Conservation (phyloP, 1,140 invertebrate species). For the Whitmania pigra region DNA sequence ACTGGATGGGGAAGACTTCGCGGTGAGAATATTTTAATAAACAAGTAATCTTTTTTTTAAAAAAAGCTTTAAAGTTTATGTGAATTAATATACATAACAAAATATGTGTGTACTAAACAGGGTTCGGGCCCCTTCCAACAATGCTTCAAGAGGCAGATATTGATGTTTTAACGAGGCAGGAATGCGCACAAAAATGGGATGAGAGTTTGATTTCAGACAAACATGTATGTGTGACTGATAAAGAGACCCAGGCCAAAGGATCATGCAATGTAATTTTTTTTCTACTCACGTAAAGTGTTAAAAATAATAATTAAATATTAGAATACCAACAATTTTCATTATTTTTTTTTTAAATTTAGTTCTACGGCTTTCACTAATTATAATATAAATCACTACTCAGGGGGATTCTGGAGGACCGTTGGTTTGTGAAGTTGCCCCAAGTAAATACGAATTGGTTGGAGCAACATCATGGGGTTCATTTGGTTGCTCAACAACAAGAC, state of each 20-base stretch:
- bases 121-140: background rate
- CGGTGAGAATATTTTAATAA: slow-evolving; percentile 9
- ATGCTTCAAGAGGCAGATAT: slow-evolving; percentile 8
- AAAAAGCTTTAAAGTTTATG: too few species aligned
- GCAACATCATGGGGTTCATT: slow-evolving; percentile 19
- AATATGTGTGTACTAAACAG: background rate
- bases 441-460: slow-evolving; percentile 15
- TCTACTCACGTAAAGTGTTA: background rate
- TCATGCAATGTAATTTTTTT: slow-evolving; percentile 18
- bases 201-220: background rate
- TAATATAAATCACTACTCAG: too few species aligned
- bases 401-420: slow-evolving; percentile 22
- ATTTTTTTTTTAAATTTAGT: background rate
- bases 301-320: background rate
- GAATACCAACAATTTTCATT: too few species aligned
- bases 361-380: too few species aligned
- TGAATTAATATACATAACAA: background rate
- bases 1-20: slow-evolving; percentile 19
- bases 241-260: background rate
- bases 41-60: too few species aligned
- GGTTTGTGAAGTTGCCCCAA: slow-evolving; percentile 9
- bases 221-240: slow-evolving; percentile 15
- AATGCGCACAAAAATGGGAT: slow-evolving; percentile 14
- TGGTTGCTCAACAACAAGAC: slow-evolving; percentile 11
- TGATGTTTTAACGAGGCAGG: slow-evolving; percentile 13